Conservation (phyloP, 2,888 invertebrate genomes). For the Chrysomela aeneicollis region DNA sequence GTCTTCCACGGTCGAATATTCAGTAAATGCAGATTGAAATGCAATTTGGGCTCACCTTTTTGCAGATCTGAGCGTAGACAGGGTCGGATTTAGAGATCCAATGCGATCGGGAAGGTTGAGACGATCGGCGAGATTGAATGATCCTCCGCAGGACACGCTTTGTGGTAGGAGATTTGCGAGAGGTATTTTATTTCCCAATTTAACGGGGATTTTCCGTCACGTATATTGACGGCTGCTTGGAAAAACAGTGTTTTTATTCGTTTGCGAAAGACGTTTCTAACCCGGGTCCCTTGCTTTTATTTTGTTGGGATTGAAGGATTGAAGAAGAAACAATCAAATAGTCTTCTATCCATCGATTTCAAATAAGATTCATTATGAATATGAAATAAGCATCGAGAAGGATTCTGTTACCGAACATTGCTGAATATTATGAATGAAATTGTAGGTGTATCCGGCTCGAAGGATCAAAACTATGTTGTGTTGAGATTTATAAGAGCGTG, state of each 20-base stretch:
- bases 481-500: too few species aligned
- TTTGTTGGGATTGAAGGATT: too few species aligned
- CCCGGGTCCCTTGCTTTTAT: not conserved
- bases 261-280: not conserved
- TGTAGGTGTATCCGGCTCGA: too few species aligned
- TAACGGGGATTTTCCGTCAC: not conserved
- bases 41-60: slow-evolving; percentile 36
- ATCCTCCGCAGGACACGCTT: not conserved
- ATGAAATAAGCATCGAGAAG: too few species aligned
- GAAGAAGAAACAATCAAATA: too few species aligned
- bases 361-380: too few species aligned
- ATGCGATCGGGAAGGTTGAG: slow-evolving; percentile 4
- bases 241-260: not conserved
- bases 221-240: not conserved
- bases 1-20: slow-evolving; percentile 14
- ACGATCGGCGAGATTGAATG: slow-evolving; percentile 3
- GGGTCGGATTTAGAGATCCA: slow-evolving; percentile 8
- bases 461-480: too few species aligned
- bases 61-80: slow-evolving; percentile 23
- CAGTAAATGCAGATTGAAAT: slow-evolving; percentile 40
- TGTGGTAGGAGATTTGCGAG: slow-evolving; percentile 2
- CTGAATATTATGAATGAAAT: too few species aligned
- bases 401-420: too few species aligned
- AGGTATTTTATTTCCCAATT: slow-evolving; percentile 5
- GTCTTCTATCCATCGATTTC: too few species aligned